Base-by-base conservation (phyloP, 2,113 vertebrate species). In the Ammodramus savannarum region DNA sequence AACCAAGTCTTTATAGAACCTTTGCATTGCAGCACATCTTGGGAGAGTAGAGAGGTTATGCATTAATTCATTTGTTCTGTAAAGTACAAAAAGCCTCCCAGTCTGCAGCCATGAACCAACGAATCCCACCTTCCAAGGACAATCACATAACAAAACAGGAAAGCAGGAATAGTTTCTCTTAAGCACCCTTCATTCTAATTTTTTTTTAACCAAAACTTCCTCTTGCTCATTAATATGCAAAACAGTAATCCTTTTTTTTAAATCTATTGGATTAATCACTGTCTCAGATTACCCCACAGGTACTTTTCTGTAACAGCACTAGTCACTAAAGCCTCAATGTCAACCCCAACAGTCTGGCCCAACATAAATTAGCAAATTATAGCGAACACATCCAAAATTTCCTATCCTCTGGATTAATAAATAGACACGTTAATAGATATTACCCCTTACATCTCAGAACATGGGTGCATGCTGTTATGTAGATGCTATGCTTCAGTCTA, bases 111-210 rank as follows among this genome's bases (percentile, higher is more conserved):
- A 81, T 32, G 74, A 93, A 78, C 13, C 61, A 92, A 41, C 0
- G 0, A 77, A 85, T 34, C 52, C 43, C 69, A 82, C 16, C 7
- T 58, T 44, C 3, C 3, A 81, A 61, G 62, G 41, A 57, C 13
- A 85, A 80, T 59, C 91, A 93, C 93, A 73, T 82, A 96, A 97
- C 68, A 90, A 96, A 97, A 87, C 57, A 95, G 82, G 36, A 95
- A 90, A 89, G 39, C 66, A 96, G 58, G 87, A 97, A 91, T 81
- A 63, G 41, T 59, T 81, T 71, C n/a, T 81, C 29, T 77, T 85
- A 84, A 68, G 12, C 13, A 39, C 6, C 27, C 16, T 67, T 80
- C 31, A 90, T n/a, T 12, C 13, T 48, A 54, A 21, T 77, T 52
- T 18, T 55, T 71, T 58, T 59, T 39, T 8, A 7, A 27, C 9